A percentile compares a stretch with the other conserved stretches of the same genome.
Evolutionary conservation across 2,888 invertebrate species (phyloP).

Genomic region (Orthonychiurus folsomi): DNA sequence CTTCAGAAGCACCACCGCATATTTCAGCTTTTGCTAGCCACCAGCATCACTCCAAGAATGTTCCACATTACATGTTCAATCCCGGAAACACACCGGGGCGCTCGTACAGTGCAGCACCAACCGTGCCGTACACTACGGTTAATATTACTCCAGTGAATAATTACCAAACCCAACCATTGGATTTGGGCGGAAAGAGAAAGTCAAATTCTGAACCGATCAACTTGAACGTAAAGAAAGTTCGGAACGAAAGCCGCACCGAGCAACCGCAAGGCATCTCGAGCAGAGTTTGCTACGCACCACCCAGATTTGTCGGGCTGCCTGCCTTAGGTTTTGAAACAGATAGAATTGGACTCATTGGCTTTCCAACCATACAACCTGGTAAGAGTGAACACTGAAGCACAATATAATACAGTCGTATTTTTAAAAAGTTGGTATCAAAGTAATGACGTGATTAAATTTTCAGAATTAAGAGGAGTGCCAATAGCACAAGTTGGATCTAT

Average conservation of each 20-base stretch:
- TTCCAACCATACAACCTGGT: too few relatives aligned
- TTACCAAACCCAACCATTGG: slow-evolving; percentile 68
- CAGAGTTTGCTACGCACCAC: too few relatives aligned
- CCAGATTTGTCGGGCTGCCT: too few relatives aligned
- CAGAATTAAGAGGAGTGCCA: too few relatives aligned
- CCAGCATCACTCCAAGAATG: not conserved
- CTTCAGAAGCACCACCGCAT: slow-evolving; percentile 46
- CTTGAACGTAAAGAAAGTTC: slow-evolving; percentile 17
- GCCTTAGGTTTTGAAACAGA: too few relatives aligned
- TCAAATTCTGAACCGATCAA: slow-evolving; percentile 23
- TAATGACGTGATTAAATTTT: too few relatives aligned
- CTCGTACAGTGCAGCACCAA: not conserved
- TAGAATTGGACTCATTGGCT: too few relatives aligned
- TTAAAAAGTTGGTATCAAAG: too few relatives aligned
- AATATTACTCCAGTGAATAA: slow-evolving; percentile 35
- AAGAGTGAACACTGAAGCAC: too few relatives aligned
- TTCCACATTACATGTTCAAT: not conserved
- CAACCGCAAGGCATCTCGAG: slow-evolving; percentile 50
- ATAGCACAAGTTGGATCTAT: too few relatives aligned
- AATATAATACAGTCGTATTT: too few relatives aligned
- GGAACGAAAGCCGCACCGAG: slow-evolving; percentile 5
- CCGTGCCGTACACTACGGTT: slow-evolving; percentile 10
- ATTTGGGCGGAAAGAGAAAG: slow-evolving; percentile 53
- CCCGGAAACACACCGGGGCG: not conserved
- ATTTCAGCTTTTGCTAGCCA: slow-evolving; percentile 44